Conservation (phyloP, 2,888 invertebrate species). For the Melanchra persicariae region DNA sequence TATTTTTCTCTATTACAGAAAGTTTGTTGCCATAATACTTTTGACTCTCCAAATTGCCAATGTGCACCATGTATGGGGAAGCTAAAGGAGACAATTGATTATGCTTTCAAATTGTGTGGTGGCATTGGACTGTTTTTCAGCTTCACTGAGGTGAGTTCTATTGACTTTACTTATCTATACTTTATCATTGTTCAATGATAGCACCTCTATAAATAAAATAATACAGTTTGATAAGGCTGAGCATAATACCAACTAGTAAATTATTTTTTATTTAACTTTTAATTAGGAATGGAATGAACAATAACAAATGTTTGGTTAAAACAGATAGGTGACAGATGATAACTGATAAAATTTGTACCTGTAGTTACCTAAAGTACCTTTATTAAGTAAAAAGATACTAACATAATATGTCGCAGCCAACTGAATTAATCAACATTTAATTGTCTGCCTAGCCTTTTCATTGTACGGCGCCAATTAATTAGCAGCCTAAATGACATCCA, state of each 20-base stretch:
- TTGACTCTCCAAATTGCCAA: conserved; percentile 85
- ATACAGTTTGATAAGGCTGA: conserved; percentile 14
- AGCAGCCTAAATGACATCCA: no score
- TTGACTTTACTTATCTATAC: conserved; percentile 32
- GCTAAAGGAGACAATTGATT: conserved; percentile 94
- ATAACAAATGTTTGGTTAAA: neutral
- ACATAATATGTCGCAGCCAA: no score
- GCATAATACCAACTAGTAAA: neutral
- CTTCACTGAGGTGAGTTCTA: conserved; percentile 96
- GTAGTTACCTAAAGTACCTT: neutral
- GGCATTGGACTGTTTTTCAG: conserved; percentile 99
- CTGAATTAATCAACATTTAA: no score
- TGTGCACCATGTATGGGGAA: conserved; percentile 94
- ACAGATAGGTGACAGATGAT: neutral
- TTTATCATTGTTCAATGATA: conserved; percentile 47
- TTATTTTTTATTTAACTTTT: neutral
- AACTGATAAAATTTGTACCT: neutral
- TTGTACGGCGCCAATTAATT: no score
- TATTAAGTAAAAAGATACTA: no score
- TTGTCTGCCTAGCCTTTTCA: no score
- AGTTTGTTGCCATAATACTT: conserved; percentile 88
- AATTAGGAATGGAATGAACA: neutral
- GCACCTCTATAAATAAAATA: conserved; percentile 28
- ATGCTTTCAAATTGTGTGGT: conserved; percentile 97
- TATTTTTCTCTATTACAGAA: conserved; percentile 77